phyloP scores from a whole-genome alignment of 2,888 invertebrate species.

The Sepioteuthis lessoniana region DNA sequence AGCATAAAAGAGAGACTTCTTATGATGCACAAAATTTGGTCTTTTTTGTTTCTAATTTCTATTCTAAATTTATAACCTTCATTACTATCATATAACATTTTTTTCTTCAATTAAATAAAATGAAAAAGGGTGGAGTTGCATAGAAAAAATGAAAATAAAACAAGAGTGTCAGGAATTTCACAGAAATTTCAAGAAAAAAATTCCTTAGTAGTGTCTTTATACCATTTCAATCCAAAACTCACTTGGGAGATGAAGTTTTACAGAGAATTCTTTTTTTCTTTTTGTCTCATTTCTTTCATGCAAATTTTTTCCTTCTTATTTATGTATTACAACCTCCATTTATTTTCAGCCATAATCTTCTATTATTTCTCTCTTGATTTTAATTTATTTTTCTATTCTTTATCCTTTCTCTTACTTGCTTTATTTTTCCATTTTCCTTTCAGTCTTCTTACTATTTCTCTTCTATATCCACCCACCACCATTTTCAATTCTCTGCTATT shows the following conservation, averaged over 20 bases:
- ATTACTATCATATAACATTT: not conserved
- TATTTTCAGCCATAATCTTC: too few species aligned
- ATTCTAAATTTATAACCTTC: conserved; percentile 16
- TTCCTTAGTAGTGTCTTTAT: not conserved
- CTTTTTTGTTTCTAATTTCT: not conserved
- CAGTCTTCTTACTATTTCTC: too few species aligned
- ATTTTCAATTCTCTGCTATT: too few species aligned
- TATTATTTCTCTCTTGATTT: too few species aligned
- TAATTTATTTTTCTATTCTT: not conserved
- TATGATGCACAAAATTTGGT: not conserved
- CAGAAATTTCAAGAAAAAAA: not conserved
- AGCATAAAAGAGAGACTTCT: not conserved
- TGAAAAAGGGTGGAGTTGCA: not conserved
- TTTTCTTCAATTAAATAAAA: not conserved
- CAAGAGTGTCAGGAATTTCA: not conserved
- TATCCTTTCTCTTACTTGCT: not conserved
- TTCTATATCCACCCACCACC: too few species aligned
- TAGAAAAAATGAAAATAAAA: not conserved
- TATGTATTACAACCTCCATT: too few species aligned
- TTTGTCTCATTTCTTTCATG: not conserved
- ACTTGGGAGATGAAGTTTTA: not conserved
- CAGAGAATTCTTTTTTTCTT: not conserved
- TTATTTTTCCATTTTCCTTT: not conserved
- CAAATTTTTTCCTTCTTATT: too few species aligned
- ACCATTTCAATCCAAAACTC: not conserved